phyloP scores from a whole-genome alignment of 2,113 vertebrate species.

The Carettochelys insculpta region DNA sequence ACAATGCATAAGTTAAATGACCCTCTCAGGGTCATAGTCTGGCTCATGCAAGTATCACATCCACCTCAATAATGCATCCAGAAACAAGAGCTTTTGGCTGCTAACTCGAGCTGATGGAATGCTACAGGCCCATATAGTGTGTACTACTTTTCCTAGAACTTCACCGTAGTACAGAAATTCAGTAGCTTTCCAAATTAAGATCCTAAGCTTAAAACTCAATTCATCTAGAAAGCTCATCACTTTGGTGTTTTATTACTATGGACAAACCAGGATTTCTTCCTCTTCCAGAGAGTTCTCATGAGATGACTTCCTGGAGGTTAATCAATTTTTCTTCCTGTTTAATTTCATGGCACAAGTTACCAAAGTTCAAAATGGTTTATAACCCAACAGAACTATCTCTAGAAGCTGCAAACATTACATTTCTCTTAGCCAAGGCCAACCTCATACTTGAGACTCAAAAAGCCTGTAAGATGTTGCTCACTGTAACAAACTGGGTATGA shows the following conservation, averaged over 20 bases:
- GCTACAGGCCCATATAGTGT: not conserved
- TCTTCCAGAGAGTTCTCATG: constrained; percentile 7
- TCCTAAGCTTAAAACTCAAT: not conserved
- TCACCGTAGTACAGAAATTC: not conserved
- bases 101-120: not conserved
- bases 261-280: constrained; percentile 45
- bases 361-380: constrained; percentile 28
- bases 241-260: constrained; percentile 13
- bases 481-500: not conserved
- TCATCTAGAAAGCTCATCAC: not conserved
- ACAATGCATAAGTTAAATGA: not conserved
- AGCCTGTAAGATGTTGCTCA: not conserved
- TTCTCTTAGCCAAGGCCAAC: not conserved
- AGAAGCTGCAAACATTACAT: constrained; percentile 3
- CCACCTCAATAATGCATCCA: not conserved
- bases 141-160: not conserved
- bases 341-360: constrained; percentile 46
- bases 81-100: not conserved
- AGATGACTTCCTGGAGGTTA: not conserved
- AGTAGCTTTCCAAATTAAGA: not conserved
- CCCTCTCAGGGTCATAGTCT: not conserved
- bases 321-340: constrained; percentile 23
- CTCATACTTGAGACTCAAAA: not conserved
- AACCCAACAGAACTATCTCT: not conserved
- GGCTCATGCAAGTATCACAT: not conserved